phyloP scores from a whole-genome alignment of 2,888 invertebrate species.

The Hyles lineata region DNA sequence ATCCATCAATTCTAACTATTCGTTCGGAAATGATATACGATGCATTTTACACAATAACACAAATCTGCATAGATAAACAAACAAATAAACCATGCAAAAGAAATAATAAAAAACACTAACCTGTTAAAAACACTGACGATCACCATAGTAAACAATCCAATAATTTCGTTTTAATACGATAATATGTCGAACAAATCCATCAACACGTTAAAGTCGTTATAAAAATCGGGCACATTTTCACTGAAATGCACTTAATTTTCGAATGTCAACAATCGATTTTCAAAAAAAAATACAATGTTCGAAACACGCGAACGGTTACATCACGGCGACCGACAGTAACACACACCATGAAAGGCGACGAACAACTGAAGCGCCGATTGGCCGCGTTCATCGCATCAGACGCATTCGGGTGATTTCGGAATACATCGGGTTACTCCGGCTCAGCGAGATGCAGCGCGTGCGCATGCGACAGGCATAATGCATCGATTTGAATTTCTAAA shows the following conservation, averaged over 20 bases:
- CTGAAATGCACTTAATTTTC: conserved; percentile 69
- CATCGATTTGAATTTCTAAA: conserved; percentile 32
- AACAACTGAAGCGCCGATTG: conserved; percentile 68
- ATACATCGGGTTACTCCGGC: conserved; percentile 37
- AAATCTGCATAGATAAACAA: conserved; percentile 20
- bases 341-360: conserved; percentile 53
- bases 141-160: conserved; percentile 82
- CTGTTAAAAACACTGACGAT: conserved; percentile 83
- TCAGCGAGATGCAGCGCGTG: conserved; percentile 65
- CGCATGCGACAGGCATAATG: conserved; percentile 48
- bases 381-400: conserved; percentile 48
- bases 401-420: conserved; percentile 27
- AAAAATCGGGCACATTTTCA: conserved; percentile 72
- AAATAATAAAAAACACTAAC: conserved; percentile 56
- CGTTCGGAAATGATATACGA: not conserved
- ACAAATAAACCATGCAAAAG: conserved; percentile 8
- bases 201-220: conserved; percentile 55
- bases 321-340: conserved; percentile 56
- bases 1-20: not conserved
- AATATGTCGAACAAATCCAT: conserved; percentile 44
- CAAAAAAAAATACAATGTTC: conserved; percentile 47
- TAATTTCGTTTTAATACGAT: conserved; percentile 49
- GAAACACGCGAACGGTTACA: conserved; percentile 57
- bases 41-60: not conserved
- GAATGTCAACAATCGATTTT: conserved; percentile 54